Conservation (phyloP, 1,140 invertebrate genomes). For the Lepeophtheirus salmonis region DNA sequence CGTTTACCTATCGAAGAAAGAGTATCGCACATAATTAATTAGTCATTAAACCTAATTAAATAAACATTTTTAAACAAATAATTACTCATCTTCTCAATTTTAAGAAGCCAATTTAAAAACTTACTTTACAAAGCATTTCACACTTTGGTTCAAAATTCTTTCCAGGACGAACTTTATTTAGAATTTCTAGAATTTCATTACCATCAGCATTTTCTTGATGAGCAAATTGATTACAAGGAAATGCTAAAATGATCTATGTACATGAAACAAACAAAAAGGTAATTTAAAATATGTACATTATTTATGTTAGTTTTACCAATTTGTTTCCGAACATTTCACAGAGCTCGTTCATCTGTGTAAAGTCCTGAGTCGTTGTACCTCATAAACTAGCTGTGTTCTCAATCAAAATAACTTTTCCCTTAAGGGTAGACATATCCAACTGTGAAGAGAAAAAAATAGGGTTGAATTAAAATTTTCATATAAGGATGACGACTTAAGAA, state of each 20-base stretch:
- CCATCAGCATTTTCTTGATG: slow-evolving; percentile 24
- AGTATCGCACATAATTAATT: neutral
- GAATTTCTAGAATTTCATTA: slow-evolving; percentile 24
- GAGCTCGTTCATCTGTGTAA: slow-evolving; percentile 27
- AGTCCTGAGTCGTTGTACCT: slow-evolving; percentile 26
- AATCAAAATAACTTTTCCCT: slow-evolving; percentile 28
- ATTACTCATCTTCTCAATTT: too few species aligned
- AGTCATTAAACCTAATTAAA: too few species aligned
- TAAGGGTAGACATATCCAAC: slow-evolving; percentile 25
- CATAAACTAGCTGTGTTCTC: slow-evolving; percentile 29
- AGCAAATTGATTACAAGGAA: slow-evolving; percentile 28
- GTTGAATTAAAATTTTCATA: too few species aligned
- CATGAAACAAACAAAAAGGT: neutral
- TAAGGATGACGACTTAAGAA: too few species aligned
- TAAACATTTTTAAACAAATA: too few species aligned
- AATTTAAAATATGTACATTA: too few species aligned
- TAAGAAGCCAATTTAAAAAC: too few species aligned
- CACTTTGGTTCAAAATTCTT: slow-evolving; percentile 26
- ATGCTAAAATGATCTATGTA: slow-evolving; percentile 26
- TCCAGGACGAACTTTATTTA: slow-evolving; percentile 27
- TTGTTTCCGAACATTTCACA: slow-evolving; percentile 22
- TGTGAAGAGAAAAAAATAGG: neutral
- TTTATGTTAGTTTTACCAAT: slow-evolving; percentile 2
- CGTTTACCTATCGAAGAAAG: slow-evolving; percentile 21
- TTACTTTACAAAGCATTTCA: slow-evolving; percentile 25